A percentile compares a stretch with the other conserved stretches of the same genome.
These are phyloP conservation scores for Macroramphosus scolopax DNA, from an alignment of 2,797 vertebrate species.

Conservation along the genomic window DNA sequence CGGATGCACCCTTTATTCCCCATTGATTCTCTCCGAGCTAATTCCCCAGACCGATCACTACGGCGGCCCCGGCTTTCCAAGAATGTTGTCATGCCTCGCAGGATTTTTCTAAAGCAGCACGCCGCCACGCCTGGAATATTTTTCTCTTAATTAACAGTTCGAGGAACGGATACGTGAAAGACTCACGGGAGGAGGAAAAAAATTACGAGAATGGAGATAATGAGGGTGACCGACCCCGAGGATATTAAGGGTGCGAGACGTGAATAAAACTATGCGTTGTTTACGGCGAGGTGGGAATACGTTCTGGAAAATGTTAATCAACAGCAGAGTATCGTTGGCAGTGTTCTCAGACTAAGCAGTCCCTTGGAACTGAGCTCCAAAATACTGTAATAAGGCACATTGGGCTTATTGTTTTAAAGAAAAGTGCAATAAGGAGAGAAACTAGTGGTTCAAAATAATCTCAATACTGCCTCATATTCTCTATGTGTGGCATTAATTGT, in stretches of 20 bases:
- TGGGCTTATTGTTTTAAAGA: too few relatives aligned
- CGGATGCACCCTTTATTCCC: slow-evolving; percentile 30
- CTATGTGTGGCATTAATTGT: too few relatives aligned
- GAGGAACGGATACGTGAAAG: slow-evolving; percentile 10
- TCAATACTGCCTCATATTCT: too few relatives aligned
- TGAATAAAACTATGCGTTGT: too few relatives aligned
- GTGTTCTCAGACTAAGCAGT: slow-evolving; percentile 1
- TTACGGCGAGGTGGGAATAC: not conserved
- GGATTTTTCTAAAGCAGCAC: slow-evolving; percentile 14
- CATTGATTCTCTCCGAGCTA: slow-evolving; percentile 38
- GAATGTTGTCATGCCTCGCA: slow-evolving; percentile 17
- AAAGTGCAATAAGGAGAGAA: too few relatives aligned
- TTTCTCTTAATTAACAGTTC: slow-evolving; percentile 22
- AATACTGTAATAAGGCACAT: not conserved
- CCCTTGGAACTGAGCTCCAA: not conserved
- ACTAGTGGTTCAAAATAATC: too few relatives aligned
- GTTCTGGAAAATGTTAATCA: slow-evolving; percentile 5
- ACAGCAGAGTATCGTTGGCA: too few relatives aligned
- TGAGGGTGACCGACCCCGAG: slow-evolving; percentile 1
- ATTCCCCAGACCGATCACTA: slow-evolving; percentile 33
- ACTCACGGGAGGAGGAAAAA: not conserved
- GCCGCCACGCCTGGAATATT: slow-evolving; percentile 1
- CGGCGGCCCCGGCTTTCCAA: slow-evolving; percentile 1
- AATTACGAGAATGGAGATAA: slow-evolving; percentile 13
- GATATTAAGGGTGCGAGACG: slow-evolving; percentile 8